These are phyloP conservation scores for Musca domestica DNA, from an alignment of 1,140 invertebrate species.

Conservation along the genomic window DNA sequence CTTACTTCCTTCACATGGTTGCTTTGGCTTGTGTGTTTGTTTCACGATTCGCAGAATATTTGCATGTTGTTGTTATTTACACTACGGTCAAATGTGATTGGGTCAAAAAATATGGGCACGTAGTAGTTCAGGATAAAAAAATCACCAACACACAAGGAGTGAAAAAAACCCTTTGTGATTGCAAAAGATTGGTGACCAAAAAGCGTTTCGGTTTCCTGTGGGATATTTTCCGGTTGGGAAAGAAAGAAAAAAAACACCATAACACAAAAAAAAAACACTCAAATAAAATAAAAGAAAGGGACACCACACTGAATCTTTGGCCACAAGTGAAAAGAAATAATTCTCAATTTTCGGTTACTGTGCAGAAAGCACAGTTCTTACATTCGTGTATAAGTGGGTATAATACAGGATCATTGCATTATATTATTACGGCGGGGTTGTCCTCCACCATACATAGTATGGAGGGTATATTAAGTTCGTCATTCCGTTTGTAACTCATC, in stretches of 20 bases:
- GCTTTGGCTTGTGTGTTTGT: too few relatives aligned
- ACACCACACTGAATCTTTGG: too few relatives aligned
- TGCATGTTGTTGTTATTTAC: too few relatives aligned
- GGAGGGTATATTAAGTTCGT: too few relatives aligned
- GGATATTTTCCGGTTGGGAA: slow-evolving; percentile 47
- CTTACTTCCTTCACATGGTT: too few relatives aligned
- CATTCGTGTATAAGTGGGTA: neutral
- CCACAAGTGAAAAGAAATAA: slow-evolving; percentile 25
- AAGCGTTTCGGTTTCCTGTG: slow-evolving; percentile 44
- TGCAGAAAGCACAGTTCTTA: neutral
- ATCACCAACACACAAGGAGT: slow-evolving; percentile 3
- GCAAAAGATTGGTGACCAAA: slow-evolving; percentile 7
- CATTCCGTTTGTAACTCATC: too few relatives aligned
- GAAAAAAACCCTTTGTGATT: slow-evolving; percentile 1
- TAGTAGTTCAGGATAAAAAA: too few relatives aligned
- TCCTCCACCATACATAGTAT: too few relatives aligned
- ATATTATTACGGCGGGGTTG: neutral
- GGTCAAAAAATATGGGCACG: too few relatives aligned
- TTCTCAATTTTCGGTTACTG: slow-evolving; percentile 26
- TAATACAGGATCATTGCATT: neutral
- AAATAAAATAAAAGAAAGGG: neutral
- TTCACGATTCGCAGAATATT: too few relatives aligned
- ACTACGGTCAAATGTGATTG: too few relatives aligned
- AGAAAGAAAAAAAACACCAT: neutral
- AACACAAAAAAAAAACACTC: slow-evolving; percentile 1